These are phyloP conservation scores for Gari tellinella DNA, from an alignment of 2,888 invertebrate species.

Conservation along the genomic window DNA sequence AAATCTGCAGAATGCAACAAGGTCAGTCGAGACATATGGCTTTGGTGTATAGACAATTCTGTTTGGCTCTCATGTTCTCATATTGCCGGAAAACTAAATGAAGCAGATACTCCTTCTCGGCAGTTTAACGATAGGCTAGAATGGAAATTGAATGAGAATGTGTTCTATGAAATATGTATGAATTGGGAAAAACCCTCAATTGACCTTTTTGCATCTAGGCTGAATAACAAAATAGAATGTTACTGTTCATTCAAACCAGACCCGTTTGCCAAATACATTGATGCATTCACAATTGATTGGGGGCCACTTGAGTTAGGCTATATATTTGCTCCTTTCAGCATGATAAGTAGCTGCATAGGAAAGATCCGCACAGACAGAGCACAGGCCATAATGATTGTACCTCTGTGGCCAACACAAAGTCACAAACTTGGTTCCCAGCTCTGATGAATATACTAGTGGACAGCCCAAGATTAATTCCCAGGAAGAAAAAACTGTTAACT, in stretches of 20 bases:
- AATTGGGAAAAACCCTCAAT: too few relatives aligned
- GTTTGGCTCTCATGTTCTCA: constrained; percentile 31
- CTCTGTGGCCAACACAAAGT: constrained; percentile 46
- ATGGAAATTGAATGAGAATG: constrained; percentile 33
- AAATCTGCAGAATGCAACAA: neutral
- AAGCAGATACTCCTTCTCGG: constrained; percentile 35
- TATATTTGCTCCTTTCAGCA: constrained; percentile 57
- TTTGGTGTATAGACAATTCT: constrained; percentile 14
- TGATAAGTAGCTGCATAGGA: constrained; percentile 30
- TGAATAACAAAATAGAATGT: too few relatives aligned
- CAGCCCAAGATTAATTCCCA: too few relatives aligned
- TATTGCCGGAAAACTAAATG: constrained; percentile 21
- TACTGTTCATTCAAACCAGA: constrained; percentile 39
- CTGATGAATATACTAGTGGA: constrained; percentile 26
- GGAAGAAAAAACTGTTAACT: constrained; percentile 16
- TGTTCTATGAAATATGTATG: constrained; percentile 16
- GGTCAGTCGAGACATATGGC: constrained; percentile 23
- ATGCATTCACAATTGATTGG: constrained; percentile 30
- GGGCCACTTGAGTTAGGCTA: constrained; percentile 9
- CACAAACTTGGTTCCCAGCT: constrained; percentile 29
- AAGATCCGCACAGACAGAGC: constrained; percentile 19
- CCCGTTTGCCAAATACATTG: constrained; percentile 16
- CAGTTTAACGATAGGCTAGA: constrained; percentile 37
- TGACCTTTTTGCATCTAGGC: too few relatives aligned
- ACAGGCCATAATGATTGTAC: constrained; percentile 17